Percentiles rank a stretch among this genome's conserved stretches.
Conservation (phyloP, 2,797 vertebrate genomes). For the Falco cherrug region DNA sequence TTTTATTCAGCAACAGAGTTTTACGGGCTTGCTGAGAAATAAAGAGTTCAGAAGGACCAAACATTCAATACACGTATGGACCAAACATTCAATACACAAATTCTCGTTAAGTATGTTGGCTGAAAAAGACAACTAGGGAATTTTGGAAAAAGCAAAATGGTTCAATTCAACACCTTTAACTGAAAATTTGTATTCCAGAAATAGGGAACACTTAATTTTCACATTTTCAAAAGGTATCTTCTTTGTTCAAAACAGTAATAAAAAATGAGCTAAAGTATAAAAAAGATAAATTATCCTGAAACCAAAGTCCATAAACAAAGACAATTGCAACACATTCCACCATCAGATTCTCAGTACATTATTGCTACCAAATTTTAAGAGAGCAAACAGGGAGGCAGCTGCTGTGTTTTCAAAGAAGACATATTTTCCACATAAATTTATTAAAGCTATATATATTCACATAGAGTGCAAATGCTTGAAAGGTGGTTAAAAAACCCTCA, state of each 20-base stretch:
- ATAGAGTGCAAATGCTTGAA: background rate
- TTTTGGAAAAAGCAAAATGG: background rate
- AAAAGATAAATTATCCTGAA: background rate
- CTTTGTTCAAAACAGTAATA: background rate
- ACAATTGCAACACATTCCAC: background rate
- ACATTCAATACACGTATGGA: background rate
- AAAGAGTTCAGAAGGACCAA: background rate
- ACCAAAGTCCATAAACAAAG: background rate
- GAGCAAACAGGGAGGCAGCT: background rate
- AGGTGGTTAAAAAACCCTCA: background rate
- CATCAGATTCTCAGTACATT: background rate
- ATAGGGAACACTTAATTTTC: background rate
- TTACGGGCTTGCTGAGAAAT: background rate
- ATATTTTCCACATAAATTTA: background rate
- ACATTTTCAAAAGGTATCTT: background rate
- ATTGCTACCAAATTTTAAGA: background rate
- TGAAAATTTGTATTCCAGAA: background rate
- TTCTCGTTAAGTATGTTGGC: background rate
- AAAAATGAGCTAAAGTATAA: background rate
- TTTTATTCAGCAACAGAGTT: background rate
- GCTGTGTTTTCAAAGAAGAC: background rate
- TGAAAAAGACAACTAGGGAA: background rate
- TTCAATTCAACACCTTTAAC: background rate
- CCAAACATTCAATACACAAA: background rate
- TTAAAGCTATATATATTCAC: background rate